Evolutionary conservation across 1,140 invertebrate genomes (phyloP).

Genomic region (Drosophila rufa): DNA sequence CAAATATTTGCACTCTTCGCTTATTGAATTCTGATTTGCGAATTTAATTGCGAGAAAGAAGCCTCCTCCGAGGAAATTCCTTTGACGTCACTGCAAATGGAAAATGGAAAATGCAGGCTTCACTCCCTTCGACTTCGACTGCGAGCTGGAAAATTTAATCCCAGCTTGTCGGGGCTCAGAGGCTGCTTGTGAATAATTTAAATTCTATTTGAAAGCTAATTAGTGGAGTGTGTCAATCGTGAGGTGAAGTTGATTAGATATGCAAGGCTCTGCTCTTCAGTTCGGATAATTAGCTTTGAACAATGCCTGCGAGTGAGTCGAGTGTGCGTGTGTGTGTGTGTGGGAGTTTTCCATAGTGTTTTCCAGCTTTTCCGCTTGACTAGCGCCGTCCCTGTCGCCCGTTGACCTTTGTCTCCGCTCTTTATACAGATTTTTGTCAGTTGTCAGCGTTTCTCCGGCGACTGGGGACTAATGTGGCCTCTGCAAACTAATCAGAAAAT

Average conservation of each 20-base stretch:
- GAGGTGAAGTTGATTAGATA: conserved; percentile 25
- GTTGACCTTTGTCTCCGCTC: conserved; percentile 39
- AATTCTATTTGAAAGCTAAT: conserved; percentile 49
- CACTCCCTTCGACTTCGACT: background rate
- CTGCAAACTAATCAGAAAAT: conserved; percentile 77
- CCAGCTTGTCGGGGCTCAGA: conserved; percentile 2
- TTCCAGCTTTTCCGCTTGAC: conserved; percentile 14
- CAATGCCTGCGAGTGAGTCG: background rate
- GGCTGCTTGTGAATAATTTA: conserved; percentile 34
- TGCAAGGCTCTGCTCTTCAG: conserved; percentile 13
- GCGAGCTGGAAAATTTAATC: conserved; percentile 5
- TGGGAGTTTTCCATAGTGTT: conserved; percentile 2
- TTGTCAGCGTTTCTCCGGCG: conserved; percentile 53
- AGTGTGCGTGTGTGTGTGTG: background rate
- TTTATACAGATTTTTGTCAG: conserved; percentile 49
- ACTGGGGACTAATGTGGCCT: conserved; percentile 46
- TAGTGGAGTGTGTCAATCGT: conserved; percentile 32
- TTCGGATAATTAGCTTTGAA: conserved; percentile 22
- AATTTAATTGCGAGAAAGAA: conserved; percentile 4
- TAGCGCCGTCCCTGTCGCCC: background rate
- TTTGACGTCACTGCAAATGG: conserved; percentile 15
- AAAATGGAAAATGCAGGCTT: background rate
- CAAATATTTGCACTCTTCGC: conserved; percentile 13
- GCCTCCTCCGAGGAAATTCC: background rate
- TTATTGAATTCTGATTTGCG: conserved; percentile 15